phyloP scores from a whole-genome alignment of 2,888 invertebrate genomes.

The Rotaria macrura region DNA sequence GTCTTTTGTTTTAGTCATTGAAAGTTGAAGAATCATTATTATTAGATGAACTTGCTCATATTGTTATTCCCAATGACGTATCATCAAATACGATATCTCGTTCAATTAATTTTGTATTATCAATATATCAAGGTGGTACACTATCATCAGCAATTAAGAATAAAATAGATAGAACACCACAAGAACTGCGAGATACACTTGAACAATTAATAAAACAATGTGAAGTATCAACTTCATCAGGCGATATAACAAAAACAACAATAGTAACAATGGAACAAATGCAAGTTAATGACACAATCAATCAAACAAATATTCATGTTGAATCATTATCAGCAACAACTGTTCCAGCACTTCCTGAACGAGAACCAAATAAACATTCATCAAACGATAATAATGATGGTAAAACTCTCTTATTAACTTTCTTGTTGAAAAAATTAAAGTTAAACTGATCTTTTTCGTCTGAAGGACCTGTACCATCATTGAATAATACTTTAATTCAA shows the following conservation, averaged over 20 bases:
- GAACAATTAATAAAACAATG: slow-evolving; percentile 4
- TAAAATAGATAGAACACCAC: not conserved
- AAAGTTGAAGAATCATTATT: not conserved
- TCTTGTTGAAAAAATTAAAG: not conserved
- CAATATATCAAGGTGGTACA: slow-evolving; percentile 2
- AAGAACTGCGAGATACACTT: not conserved
- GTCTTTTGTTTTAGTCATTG: not conserved
- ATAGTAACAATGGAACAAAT: not conserved
- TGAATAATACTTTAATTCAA: not conserved
- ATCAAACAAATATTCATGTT: not conserved
- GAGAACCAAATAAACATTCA: not conserved
- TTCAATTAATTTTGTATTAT: not conserved
- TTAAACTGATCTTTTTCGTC: not conserved
- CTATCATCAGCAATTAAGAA: not conserved
- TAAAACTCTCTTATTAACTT: not conserved
- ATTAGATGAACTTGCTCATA: not conserved
- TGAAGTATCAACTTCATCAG: not conserved
- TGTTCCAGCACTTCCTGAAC: not conserved
- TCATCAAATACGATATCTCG: not conserved
- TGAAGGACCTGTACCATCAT: not conserved
- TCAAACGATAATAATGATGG: not conserved
- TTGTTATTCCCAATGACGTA: not conserved
- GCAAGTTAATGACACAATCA: not conserved
- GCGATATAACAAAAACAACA: no score
- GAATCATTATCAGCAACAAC: not conserved